Evolutionary conservation across 2,797 vertebrate genomes (phyloP), one percentile per base, ranked within the genome.

Genomic region (Girardinus metallicus): DNA sequence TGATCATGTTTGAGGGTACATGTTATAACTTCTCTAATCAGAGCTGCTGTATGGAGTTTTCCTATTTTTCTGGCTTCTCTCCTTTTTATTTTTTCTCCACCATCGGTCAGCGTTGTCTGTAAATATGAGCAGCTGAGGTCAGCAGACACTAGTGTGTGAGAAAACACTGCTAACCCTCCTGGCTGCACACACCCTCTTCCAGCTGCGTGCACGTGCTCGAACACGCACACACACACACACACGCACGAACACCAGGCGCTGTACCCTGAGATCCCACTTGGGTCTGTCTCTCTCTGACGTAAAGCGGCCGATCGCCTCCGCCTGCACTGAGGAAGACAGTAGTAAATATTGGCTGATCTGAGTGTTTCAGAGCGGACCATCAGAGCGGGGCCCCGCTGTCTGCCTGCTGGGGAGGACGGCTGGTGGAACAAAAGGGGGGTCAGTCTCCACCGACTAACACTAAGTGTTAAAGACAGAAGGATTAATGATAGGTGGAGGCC

Each of bases 81-180:
- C 68, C n/a, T 47, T 11, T 10, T n/a, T 23, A 9, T 1, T 2
- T 39, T 55, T 1, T 29, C 1, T 44, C 34, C 26, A 79, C 83
- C 90, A 18, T 44, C 34, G 21, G 78, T 83, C 62, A 8, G 81
- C 86, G 87, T 76, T 86, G 92, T 81, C 88, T 91, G 93, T 93
- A 93, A 95, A 95, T 94, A 94, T 95, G 92, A 93, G 91, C 94
- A 92, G 90, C 95, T 95, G 94, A 95, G 93, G 91, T 93, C 93
- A 95, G 94, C 91, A 93, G 92, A 93, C 96, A 96, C 95, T 86
- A 87, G 88, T 87, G 94, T 96, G 96, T 95, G 94, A 95, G 93
- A 95, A 95, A 95, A 95, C 94, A 95, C 91, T 86, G 92, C 93
- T 94, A 94, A 95, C 92, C 86, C 92, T 83, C 82, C 62, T 85